Evolutionary conservation across 1,140 invertebrate genomes (phyloP).

Genomic region (Anoplophora glabripennis): DNA sequence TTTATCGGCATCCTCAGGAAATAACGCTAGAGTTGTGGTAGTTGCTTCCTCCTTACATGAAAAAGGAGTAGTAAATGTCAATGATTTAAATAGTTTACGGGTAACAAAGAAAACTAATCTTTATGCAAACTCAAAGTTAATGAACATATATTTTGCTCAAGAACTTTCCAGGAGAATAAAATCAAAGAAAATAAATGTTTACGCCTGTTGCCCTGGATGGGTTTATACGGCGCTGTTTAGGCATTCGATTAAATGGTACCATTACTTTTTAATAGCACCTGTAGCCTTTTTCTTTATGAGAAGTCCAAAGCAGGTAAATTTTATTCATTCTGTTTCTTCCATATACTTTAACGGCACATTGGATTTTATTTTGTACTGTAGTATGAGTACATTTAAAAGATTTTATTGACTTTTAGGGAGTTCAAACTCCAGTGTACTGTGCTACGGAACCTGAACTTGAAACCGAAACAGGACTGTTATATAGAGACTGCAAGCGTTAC

Average conservation of each 20-base stretch:
- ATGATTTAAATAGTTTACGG: slow-evolving; percentile 62
- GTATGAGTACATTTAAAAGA: background rate
- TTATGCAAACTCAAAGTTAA: slow-evolving; percentile 79
- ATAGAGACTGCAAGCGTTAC: slow-evolving; percentile 70
- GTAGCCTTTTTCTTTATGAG: slow-evolving; percentile 68
- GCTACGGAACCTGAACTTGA: slow-evolving; percentile 64
- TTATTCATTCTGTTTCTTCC: background rate
- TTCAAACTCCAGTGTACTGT: slow-evolving; percentile 74
- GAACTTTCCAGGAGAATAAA: slow-evolving; percentile 60
- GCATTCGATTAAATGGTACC: slow-evolving; percentile 65
- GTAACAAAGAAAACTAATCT: slow-evolving; percentile 54
- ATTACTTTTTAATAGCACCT: slow-evolving; percentile 67
- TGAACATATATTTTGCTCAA: slow-evolving; percentile 67
- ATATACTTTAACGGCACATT: background rate
- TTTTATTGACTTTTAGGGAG: slow-evolving; percentile 54
- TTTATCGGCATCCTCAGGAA: slow-evolving; percentile 46
- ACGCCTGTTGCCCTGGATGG: slow-evolving; percentile 80
- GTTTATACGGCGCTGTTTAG: slow-evolving; percentile 76
- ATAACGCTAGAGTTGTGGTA: slow-evolving; percentile 60
- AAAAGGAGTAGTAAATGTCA: slow-evolving; percentile 69
- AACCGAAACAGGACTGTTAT: slow-evolving; percentile 63
- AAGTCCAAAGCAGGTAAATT: slow-evolving; percentile 66
- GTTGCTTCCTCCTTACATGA: slow-evolving; percentile 55
- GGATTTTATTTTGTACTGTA: slow-evolving; percentile 1
- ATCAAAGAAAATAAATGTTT: slow-evolving; percentile 64